Conservation (phyloP, 2,888 invertebrate species). For the Dorcus hopei region DNA sequence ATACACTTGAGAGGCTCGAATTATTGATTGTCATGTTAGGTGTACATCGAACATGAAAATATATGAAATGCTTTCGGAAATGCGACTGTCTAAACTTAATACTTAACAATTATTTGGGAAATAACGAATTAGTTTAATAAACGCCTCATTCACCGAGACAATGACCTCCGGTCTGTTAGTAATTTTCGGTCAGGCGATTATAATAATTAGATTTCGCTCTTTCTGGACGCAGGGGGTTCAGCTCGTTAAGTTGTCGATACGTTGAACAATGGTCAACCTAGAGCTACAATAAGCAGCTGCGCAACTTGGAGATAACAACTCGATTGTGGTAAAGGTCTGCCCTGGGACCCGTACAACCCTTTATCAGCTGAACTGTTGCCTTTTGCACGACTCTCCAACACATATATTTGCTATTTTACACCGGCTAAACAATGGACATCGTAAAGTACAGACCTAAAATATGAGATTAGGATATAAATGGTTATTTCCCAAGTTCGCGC, state of each 20-base stretch:
- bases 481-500: constrained; percentile 17
- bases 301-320: constrained; percentile 40
- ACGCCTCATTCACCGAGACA: too few relatives aligned
- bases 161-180: too few relatives aligned
- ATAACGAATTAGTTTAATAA: too few relatives aligned
- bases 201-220: constrained; percentile 14
- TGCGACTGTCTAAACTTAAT: too few relatives aligned
- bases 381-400: constrained; percentile 13
- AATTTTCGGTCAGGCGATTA: constrained; percentile 9
- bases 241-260: constrained; percentile 46
- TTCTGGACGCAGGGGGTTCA: constrained; percentile 23
- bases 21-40: too few relatives aligned
- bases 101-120: too few relatives aligned
- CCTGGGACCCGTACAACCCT: constrained; percentile 37
- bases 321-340: constrained; percentile 39
- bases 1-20: too few relatives aligned
- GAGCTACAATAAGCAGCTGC: constrained; percentile 30
- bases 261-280: constrained; percentile 44
- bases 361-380: constrained; percentile 34
- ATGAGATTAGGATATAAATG: constrained; percentile 16
- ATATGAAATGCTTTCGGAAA: too few relatives aligned
- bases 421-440: constrained; percentile 27
- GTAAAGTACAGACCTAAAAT: constrained; percentile 20
- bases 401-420: constrained; percentile 34
- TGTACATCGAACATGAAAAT: too few relatives aligned